Conservation (phyloP, 2,888 invertebrate genomes). For the Clepsis dumicolana region DNA sequence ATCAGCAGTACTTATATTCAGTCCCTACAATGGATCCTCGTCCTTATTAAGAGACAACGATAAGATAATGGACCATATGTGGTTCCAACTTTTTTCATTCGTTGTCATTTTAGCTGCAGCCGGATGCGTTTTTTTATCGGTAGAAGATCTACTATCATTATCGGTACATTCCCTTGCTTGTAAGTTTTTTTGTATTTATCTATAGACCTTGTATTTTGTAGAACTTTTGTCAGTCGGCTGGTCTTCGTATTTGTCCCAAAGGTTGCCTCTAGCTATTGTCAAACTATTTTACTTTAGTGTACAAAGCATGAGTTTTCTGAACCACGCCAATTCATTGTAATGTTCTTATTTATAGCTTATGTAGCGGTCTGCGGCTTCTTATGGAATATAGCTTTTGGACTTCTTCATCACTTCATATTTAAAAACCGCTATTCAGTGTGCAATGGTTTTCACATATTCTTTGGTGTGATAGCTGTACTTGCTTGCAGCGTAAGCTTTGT, state of each 20-base stretch:
- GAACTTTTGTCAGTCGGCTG: too few relatives aligned
- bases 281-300: neutral
- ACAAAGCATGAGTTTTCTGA: neutral
- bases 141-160: neutral
- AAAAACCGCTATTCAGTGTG: too few relatives aligned
- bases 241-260: too few relatives aligned
- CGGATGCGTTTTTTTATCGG: neutral
- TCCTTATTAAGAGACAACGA: neutral
- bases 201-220: neutral
- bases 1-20: neutral
- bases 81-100: neutral
- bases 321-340: neutral
- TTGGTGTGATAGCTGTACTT: neutral
- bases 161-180: neutral
- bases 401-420: neutral
- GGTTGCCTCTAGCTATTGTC: too few relatives aligned
- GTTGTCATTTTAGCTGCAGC: neutral
- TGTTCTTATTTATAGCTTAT: neutral
- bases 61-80: neutral
- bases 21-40: neutral
- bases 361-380: neutral
- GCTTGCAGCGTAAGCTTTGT: neutral
- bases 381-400: neutral
- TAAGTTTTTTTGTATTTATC: neutral
- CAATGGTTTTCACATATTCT: neutral